Evolutionary conservation across 1,140 invertebrate genomes (phyloP), one percentile per base, ranked within the genome.

Genomic region (Pogonognathellus flavescens): DNA sequence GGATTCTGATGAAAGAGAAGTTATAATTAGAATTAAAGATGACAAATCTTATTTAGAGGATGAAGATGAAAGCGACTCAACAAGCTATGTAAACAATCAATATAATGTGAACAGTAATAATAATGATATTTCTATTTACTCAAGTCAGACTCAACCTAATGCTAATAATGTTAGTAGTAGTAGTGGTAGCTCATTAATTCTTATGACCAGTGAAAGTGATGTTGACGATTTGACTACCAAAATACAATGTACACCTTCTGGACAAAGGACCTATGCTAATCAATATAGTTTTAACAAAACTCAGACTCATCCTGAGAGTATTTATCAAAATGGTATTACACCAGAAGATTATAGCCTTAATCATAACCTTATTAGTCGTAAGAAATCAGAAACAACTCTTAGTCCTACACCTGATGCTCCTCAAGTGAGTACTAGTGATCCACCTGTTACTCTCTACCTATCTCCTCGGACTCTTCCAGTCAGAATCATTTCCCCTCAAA

Each of bases 11-110:
- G 81, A 59, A 31, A 49, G 55, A 59, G 55, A 82, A 60, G 57
- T 59, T 82, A 41, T 59, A 60, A 82, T 82, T 82, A 82, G 57
- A 41, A 57, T 59, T 22, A 59, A 82, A 82, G 81, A 59, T 82
- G 57, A 57, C 8, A 59, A 18, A 59, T 60, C 22, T 18, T 57
- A 82, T 82, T 49, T 82, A 59, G 81, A 60, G 25, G 81, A 59
- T 18, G 81, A 82, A 59, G 70, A 31, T 2, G 16, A 60, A 31
- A 62, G 18, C 8, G 80, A 55, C 20, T 81, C 80, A 49, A 31
- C 53, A 41, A 31, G 60, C 16, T 11, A 25, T 31, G 55, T n/a
- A 62, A 82, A 82, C 57, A 59, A 82, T 82, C 57, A 82, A 59
- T 41, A 53, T 57, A 9, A 5, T 25, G n/a, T 57, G n/a, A 81